These are phyloP conservation scores for Condylostylus longicornis DNA, from an alignment of 1,140 invertebrate genomes.

Conservation along the genomic window DNA sequence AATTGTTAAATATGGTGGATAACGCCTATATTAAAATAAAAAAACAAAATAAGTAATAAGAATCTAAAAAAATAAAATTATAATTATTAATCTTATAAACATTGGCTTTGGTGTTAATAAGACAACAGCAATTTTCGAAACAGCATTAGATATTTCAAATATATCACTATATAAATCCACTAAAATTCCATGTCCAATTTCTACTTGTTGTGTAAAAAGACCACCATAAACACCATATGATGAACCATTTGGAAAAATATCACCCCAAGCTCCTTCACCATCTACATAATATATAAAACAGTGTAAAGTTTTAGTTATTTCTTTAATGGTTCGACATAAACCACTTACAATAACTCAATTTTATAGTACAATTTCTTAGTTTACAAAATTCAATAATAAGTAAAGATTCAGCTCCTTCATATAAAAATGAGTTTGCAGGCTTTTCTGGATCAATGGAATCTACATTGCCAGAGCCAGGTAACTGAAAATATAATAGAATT, in stretches of 20 bases:
- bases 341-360: slow-evolving; percentile 21
- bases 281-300: too few species aligned
- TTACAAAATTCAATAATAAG: slow-evolving; percentile 23
- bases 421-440: slow-evolving; percentile 14
- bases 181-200: slow-evolving; percentile 25
- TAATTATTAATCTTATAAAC: too few species aligned
- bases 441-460: slow-evolving; percentile 19
- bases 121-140: slow-evolving; percentile 25
- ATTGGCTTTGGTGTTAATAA: too few species aligned
- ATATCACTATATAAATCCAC: slow-evolving; percentile 29
- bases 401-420: slow-evolving; percentile 21
- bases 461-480: too few species aligned
- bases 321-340: too few species aligned
- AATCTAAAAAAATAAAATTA: too few species aligned
- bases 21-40: too few species aligned
- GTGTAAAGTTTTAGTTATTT: too few species aligned
- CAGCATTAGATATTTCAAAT: slow-evolving; percentile 20
- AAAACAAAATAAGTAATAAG: too few species aligned
- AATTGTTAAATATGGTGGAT: too few species aligned
- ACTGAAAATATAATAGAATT: too few species aligned
- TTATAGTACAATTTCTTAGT: slow-evolving; percentile 21
- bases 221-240: slow-evolving; percentile 21
- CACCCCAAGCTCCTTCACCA: slow-evolving; percentile 25
- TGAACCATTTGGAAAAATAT: slow-evolving; percentile 24
- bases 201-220: slow-evolving; percentile 21